Base-by-base conservation (phyloP, 1,140 invertebrate genomes). In the Zaprionus vittiger region DNA sequence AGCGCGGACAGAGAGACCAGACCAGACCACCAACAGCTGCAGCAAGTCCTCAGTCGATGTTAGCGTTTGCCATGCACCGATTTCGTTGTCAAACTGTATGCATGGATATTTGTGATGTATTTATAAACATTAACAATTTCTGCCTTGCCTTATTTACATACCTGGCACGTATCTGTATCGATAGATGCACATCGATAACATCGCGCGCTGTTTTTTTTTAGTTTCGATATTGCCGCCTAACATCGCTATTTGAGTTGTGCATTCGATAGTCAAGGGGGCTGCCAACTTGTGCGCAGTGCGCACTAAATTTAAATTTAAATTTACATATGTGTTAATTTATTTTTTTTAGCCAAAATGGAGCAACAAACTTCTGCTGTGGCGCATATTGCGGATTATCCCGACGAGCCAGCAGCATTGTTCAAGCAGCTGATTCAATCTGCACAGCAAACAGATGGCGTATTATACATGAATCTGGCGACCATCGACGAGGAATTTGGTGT, bases 401-500 rank as follows among this genome's bases (percentile, higher is more conserved):
- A 31, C 12, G 52, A 91, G 9, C 91, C 91, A 1, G 67, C 80
- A 14, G 61, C 71, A 9, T 55, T 92, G 15, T 87, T 92, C 26
- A 67, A 87, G 55, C 52, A 73, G 5, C 31, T 91, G 15, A 20
- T 87, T 2, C 26, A 79, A n/a, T 61, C 62, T 22, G 37, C 31
- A 7, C 31, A 26, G 0, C 17, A 47, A n/a, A 41, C 61, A 1
- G 37, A 70, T 12, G 20, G 44, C 0, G 47, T 28, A 11, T 54
- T 62, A 28, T 70, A 72, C 7, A 92, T 92, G 89, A 92, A 90
- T 63, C 47, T 92, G 60, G 91, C 91, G 28, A 91, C 91, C 12
- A 15, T 90, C 7, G 86, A 92, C 59, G 66, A 78, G 17, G 89
- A 91, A 54, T 90, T 76, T 34, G 83, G 78, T 6, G 79, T 92